Evolutionary conservation across 2,888 invertebrate genomes (phyloP).

Genomic region (Therioaphis trifolii): DNA sequence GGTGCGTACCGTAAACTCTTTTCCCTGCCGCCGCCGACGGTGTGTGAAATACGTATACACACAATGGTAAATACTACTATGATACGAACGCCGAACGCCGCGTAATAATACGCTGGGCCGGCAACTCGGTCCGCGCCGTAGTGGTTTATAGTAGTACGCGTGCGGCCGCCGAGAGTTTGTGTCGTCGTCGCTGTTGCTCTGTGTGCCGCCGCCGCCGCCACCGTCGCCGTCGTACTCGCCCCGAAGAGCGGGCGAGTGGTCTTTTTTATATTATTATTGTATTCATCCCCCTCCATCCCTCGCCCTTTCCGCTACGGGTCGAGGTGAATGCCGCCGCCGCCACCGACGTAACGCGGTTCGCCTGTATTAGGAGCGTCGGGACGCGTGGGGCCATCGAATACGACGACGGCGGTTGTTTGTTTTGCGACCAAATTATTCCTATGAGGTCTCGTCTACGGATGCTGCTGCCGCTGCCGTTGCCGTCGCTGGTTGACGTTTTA

Average conservation of each 20-base stretch:
- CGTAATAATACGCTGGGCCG: conserved; percentile 9
- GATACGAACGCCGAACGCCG: neutral
- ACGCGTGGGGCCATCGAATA: conserved; percentile 1
- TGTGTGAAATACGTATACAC: conserved; percentile 30
- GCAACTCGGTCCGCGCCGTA: conserved; percentile 25
- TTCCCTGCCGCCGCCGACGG: conserved; percentile 47
- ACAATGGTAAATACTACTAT: conserved; percentile 40
- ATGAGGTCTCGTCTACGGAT: neutral
- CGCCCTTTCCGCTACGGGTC: no score
- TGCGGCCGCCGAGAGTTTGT: conserved; percentile 51
- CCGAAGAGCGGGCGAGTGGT: neutral
- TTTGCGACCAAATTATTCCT: no score
- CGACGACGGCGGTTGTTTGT: no score
- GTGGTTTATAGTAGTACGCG: conserved; percentile 53
- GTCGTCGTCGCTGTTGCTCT: conserved; percentile 20
- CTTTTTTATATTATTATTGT: neutral
- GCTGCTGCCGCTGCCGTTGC: neutral
- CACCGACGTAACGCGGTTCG: conserved; percentile 50
- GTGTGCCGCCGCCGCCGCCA: neutral
- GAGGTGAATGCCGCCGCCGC: conserved; percentile 40
- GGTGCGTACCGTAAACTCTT: conserved; percentile 59
- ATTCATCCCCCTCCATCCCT: neutral
- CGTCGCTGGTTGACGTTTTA: neutral
- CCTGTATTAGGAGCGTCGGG: conserved; percentile 54
- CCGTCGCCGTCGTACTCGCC: neutral